Evolutionary conservation across 2,888 invertebrate genomes (phyloP), one percentile per base, ranked within the genome.

Genomic region (Hedya salicella): DNA sequence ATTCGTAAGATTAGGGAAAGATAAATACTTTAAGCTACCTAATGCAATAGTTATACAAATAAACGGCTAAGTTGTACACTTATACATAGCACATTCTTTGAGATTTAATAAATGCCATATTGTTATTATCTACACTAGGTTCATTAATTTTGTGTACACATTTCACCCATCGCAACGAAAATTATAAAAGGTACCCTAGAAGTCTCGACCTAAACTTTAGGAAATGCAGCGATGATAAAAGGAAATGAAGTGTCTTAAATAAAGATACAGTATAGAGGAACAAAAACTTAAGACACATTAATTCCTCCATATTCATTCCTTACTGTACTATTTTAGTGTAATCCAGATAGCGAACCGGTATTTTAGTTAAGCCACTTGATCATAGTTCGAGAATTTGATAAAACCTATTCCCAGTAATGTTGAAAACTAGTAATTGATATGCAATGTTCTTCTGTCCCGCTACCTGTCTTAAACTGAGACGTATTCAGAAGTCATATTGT

Each of bases 11-110:
- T 75, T 76, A 71, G 42, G 71, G 75, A 75, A 80, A 84, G 81
- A 85, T 83, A 85, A 85, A 83, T 83, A 83, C n/a, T 81, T 61
- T 82, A 83, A 79, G 73, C 79, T 82, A 85, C 75, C 77, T 82
- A 80, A 70, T 70, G 77, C 68, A 72, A 77, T 75, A 77, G 75
- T 76, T 74, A 77, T 62, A 66, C 76, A 76, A 75, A 77, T 76
- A 82, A 78, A 81, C 80, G 74, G 80, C 76, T 71, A 76, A 77
- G 74, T 77, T 80, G 78, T 83, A 81, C 80, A 81, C 71, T 75
- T 75, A 79, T 77, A 80, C 73, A 76, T 75, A 77, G 69, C 69
- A 73, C 71, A 68, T 67, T 63, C 59, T 70, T 73, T 79, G 81
- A 79, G 82, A 79, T 82, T 81, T 78, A 79, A 79, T 85, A 84